Evolutionary conservation across 2,113 vertebrate genomes (phyloP).

Genomic region (Leptocoma aspasia): DNA sequence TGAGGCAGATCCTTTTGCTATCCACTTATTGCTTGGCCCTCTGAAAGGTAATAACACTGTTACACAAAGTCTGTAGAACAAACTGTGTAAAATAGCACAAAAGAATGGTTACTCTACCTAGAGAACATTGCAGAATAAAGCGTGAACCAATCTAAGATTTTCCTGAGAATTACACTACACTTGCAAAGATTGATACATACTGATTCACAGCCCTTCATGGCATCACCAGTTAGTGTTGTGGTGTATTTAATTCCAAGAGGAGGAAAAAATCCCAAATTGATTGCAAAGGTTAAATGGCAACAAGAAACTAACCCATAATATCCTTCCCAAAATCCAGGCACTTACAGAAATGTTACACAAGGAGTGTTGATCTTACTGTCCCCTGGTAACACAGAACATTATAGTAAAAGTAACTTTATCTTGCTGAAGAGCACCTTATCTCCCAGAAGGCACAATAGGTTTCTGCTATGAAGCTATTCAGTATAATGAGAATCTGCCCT

Average conservation of each 20-base stretch:
- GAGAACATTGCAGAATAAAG: not conserved
- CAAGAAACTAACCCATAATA: not conserved
- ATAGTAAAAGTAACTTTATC: not conserved
- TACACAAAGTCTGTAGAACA: slow-evolving; percentile 82
- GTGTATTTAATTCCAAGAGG: not conserved
- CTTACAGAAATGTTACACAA: not conserved
- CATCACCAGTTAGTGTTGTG: not conserved
- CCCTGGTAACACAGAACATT: rapidly evolving
- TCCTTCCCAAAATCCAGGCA: not conserved
- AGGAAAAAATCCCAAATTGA: not conserved
- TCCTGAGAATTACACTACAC: not conserved
- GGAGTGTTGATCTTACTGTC: not conserved
- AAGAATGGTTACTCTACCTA: not conserved
- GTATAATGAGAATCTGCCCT: not conserved
- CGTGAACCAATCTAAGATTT: not conserved
- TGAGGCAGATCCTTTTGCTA: slow-evolving; percentile 77
- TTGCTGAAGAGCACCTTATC: not conserved
- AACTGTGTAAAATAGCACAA: slow-evolving; percentile 47
- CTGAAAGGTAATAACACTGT: slow-evolving; percentile 76
- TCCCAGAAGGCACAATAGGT: not conserved
- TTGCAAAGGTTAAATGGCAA: not conserved
- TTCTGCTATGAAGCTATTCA: not conserved
- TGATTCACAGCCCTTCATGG: not conserved
- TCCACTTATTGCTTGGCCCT: slow-evolving; percentile 75
- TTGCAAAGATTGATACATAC: not conserved